Evolutionary conservation across 2,113 vertebrate genomes (phyloP), one percentile per base, ranked within the genome.

Genomic region (Rallus limicola): DNA sequence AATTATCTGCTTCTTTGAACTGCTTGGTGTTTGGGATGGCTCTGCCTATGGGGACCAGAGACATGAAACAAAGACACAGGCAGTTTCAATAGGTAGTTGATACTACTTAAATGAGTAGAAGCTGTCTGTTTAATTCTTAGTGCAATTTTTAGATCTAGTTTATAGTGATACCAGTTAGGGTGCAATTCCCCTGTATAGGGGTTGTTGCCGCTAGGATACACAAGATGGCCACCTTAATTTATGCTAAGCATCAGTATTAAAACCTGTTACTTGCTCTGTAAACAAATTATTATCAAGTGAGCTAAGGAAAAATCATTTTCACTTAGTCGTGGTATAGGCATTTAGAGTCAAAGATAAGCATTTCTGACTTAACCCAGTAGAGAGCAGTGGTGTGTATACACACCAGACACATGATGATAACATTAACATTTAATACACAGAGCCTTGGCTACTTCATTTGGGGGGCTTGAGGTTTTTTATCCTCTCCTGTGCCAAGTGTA

Each of bases 1-100:
- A 96, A 95, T 96, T 96, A 94, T 93, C 95, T 94, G 83, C 92
- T 95, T 91, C 95, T 97, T 96, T 97, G 95, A 96, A 93, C 92
- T 96, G 88, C 88, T 92, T 90, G 86, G 72, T 93, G 90, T 96
- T 97, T 96, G 95, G 91, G 86, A 97, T 96, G 92, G 59, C 80
- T 92, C 86, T 93, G 93, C 92, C 93, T 87, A 25, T 96, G 77
- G 93, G 88, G 88, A 95, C 83, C 81, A 52, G 50, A 92, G 71
- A 29, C 76, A 75, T 75, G 90, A 94, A 94, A 92, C 80, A 94
- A 91, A 94, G 92, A 92, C 62, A 23, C 28, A 34, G 71, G 40
- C 79, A 48, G 81, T 92, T 79, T 55, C 58, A 86, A 50, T 76
- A 74, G 31, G 42, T 64, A 79, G 74, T 69, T 95, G 69, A 63